These are phyloP conservation scores for Drosophila oshimai DNA, from an alignment of 1,140 invertebrate species.

Conservation along the genomic window DNA sequence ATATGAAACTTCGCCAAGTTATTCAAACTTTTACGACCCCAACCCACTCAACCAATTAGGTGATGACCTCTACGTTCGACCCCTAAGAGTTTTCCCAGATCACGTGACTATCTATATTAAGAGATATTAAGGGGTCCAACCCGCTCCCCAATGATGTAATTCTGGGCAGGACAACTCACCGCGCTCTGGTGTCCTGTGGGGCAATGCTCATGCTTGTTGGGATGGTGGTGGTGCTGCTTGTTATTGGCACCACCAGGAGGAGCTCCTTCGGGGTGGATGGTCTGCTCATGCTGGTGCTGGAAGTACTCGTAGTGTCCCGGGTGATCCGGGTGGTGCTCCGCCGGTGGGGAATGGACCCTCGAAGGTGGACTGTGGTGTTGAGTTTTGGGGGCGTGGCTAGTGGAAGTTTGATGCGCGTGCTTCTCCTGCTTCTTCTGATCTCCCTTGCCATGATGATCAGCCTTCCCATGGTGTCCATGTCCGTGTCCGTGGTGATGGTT, in stretches of 20 bases:
- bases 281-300: conserved; percentile 63
- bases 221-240: conserved; percentile 37
- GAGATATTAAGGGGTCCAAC: neutral
- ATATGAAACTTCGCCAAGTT: neutral
- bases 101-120: conserved; percentile 17
- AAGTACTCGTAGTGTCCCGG: conserved; percentile 64
- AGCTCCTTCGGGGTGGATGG: conserved; percentile 45
- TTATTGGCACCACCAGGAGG: conserved; percentile 25
- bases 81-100: neutral
- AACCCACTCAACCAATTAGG: neutral
- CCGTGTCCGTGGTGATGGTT: conserved; percentile 78
- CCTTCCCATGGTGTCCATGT: conserved; percentile 44
- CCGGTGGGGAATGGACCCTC: conserved; percentile 49
- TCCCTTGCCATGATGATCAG: conserved; percentile 43
- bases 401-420: conserved; percentile 22
- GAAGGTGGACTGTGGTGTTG: conserved; percentile 64
- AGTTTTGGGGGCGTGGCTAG: conserved; percentile 37
- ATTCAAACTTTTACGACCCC: conserved; percentile 4
- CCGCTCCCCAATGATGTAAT: conserved; percentile 51
- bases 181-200: conserved; percentile 77
- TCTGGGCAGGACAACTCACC: conserved; percentile 45
- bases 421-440: conserved; percentile 27
- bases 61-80: conserved; percentile 11
- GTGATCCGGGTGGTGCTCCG: conserved; percentile 42
- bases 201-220: conserved; percentile 76